Base-by-base conservation (phyloP, 2,113 vertebrate genomes). In the Neogobius melanostomus region DNA sequence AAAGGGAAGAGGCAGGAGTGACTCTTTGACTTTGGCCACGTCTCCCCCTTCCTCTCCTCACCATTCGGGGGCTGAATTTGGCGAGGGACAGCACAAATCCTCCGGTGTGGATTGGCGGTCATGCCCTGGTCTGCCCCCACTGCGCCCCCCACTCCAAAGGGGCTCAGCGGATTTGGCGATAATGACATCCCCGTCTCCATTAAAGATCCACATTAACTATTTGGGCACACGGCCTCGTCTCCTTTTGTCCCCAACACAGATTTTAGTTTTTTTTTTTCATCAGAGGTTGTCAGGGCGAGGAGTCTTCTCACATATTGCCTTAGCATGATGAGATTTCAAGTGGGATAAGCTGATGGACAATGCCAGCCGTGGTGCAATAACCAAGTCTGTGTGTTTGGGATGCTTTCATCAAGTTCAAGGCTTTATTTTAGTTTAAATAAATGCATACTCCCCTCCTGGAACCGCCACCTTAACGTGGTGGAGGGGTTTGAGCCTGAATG, bases 131-230 rank as follows among this genome's bases (percentile, higher is more conserved):
- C 80, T 88, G 28, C 79, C 79, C 64, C 76, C 83, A 74, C 82
- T 57, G 64, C 83, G 76, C 82, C 81, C 77, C 72, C 82, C 50
- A 69, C 77, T 86, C 75, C 82, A 90, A 87, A 85, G 85, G 28
- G 82, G 77, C 85, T 88, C 81, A 77, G 64, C 64, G 79, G 85
- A 91, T 90, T 87, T 86, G 70, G 73, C 90, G 83, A 91, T 90
- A 89, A 92, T 88, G 84, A 90, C 87, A 88, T 77, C 56, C 79
- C 77, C 67, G 77, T 80, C 79, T 75, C 79, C 79, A 87, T 86
- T 89, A 89, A 36, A 88, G 85, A 87, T 87, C 87, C 86, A 83
- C 81, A 88, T 90, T 87, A 89, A 89, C 88, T 82, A 77, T 89
- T 87, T 90, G 85, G 77, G 66, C 73, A 63, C 84, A 79, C 52